Percentiles rank a stretch among this genome's conserved stretches.
These are phyloP conservation scores for Ectropis crepuscularia DNA, from an alignment of 2,888 invertebrate species.

Conservation along the genomic window DNA sequence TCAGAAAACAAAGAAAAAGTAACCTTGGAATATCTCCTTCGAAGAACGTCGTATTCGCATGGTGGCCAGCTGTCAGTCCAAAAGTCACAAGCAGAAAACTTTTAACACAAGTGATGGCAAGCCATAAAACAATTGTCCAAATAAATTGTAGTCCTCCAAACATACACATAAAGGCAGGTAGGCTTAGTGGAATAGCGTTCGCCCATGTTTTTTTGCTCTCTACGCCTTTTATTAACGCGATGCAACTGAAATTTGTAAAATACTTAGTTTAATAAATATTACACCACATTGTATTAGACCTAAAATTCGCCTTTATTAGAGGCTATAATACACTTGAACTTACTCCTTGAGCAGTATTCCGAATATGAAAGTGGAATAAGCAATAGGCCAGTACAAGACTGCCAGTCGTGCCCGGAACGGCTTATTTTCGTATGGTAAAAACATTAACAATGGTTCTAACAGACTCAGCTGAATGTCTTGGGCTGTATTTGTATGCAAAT, in stretches of 20 bases:
- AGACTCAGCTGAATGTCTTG: slow-evolving; percentile 89
- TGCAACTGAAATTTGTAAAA: slow-evolving; percentile 51
- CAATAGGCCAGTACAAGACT: slow-evolving; percentile 81
- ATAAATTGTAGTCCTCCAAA: slow-evolving; percentile 62
- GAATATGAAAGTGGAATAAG: slow-evolving; percentile 66
- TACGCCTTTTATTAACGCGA: slow-evolving; percentile 45
- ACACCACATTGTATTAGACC: too few relatives aligned
- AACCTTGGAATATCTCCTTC: slow-evolving; percentile 91
- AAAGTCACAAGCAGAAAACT: slow-evolving; percentile 87
- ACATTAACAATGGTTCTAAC: slow-evolving; percentile 88
- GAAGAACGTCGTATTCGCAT: slow-evolving; percentile 91
- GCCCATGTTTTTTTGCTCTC: slow-evolving; percentile 60
- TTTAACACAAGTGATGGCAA: slow-evolving; percentile 73
- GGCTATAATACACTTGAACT: too few relatives aligned
- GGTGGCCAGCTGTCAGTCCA: slow-evolving; percentile 92
- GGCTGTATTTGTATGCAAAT: slow-evolving; percentile 91
- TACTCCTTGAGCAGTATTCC: slow-evolving; percentile 72
- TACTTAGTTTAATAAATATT: too few relatives aligned
- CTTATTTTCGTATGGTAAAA: slow-evolving; percentile 86
- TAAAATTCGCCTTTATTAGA: too few relatives aligned
- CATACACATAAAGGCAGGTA: slow-evolving; percentile 76
- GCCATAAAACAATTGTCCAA: slow-evolving; percentile 81
- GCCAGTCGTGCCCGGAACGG: slow-evolving; percentile 79
- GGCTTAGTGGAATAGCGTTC: slow-evolving; percentile 58
- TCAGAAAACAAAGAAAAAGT: too few relatives aligned